Conservation (phyloP, 30 jellyfish, hydroid and myxozoan species). For the Chrysaora quinquecirrha region DNA sequence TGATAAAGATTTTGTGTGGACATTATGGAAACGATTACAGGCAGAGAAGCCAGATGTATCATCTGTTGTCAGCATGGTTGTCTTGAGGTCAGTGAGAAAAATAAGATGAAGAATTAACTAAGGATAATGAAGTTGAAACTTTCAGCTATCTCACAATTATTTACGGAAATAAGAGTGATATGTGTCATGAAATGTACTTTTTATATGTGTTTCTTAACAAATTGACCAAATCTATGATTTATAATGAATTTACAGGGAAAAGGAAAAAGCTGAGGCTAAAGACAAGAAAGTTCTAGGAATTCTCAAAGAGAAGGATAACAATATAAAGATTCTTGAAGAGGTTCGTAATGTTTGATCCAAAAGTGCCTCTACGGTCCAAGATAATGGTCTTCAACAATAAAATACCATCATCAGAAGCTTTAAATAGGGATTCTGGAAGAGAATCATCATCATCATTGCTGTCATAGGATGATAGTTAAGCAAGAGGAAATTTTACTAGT, state of each 20-base stretch:
- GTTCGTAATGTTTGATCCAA: conserved; percentile 26
- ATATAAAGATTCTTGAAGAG: conserved; percentile 80
- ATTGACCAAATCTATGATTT: too few relatives aligned
- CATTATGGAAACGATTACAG: conserved; percentile 92
- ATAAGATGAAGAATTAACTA: too few relatives aligned
- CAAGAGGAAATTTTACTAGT: too few relatives aligned
- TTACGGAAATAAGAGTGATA: background rate
- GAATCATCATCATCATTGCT: too few relatives aligned
- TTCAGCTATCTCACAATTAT: background rate
- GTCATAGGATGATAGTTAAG: too few relatives aligned
- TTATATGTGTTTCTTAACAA: too few relatives aligned
- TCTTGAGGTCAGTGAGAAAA: conserved; percentile 72
- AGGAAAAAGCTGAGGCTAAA: conserved; percentile 87
- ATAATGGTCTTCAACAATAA: background rate
- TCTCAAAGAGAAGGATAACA: conserved; percentile 85
- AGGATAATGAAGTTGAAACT: background rate
- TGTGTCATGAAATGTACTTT: too few relatives aligned
- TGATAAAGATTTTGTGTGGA: conserved; percentile 98
- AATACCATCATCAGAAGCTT: too few relatives aligned
- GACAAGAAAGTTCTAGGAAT: conserved; percentile 80
- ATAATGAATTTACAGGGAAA: conserved; percentile 86
- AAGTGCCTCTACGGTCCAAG: too few relatives aligned
- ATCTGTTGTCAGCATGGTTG: conserved; percentile 80
- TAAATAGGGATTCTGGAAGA: too few relatives aligned
- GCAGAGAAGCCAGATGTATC: conserved; percentile 92